Evolutionary conservation across 2,113 vertebrate genomes (phyloP), one percentile per base, ranked within the genome.

Genomic region (Dromiciops gliroides): DNA sequence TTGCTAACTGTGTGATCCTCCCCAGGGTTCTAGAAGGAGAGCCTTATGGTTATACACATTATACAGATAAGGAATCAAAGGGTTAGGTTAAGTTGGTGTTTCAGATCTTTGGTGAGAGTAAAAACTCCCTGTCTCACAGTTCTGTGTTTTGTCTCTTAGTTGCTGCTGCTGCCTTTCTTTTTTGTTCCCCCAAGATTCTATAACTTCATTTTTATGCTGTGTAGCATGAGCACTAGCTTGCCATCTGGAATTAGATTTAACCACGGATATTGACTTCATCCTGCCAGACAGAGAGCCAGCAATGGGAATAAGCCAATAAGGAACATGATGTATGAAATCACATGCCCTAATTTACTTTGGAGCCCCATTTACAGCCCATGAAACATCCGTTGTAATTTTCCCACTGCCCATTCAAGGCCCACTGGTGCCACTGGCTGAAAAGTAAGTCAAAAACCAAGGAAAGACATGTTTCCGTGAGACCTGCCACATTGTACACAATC

Each of bases 231-330:
- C 1, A 24, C 0, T 91, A 4, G 95, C 92, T 97, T 94, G 49
- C 97, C 96, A 97, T 89, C 89, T 97, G 93, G 95, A 98, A 92
- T 49, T 44, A 92, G 83, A 95, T 51, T 90, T 97, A 56, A 90
- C 56, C 88, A 50, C 16, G 67, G 93, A 96, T 92, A 93, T 96
- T 95, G 95, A 98, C 97, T 96, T 98, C 95, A 98, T 92, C 44
- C 89, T 95, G 90, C 89, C 90, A 92, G 93, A 75, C 37, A 47
- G 75, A 97, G 94, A 97, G 95, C 95, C 97, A 95, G 89, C 89
- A 96, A 98, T 94, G 91, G 90, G 96, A 97, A 92, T 95, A 97
- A 94, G 95, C 96, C 96, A 83, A 83, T 83, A 83, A 83, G n/a
- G 37, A 44, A 83, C 67, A 83, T 91, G 90, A 93, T 94, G 53